Base-by-base conservation (phyloP, 2,888 invertebrate genomes). In the Nasonovia ribisnigri region DNA sequence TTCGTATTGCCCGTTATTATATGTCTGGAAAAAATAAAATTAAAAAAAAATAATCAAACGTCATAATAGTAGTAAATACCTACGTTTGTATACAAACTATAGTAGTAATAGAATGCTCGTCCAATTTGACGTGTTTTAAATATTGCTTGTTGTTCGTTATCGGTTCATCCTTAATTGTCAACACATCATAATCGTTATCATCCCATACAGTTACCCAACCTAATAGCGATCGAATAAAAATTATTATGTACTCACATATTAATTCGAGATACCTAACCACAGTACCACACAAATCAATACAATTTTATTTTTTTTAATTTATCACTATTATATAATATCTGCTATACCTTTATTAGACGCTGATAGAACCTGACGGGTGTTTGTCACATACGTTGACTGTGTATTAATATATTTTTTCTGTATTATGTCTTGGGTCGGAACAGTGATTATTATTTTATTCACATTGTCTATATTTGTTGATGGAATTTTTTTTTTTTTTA, bases 1-100 rank as follows among this genome's bases (percentile, higher is more conserved):
- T 90, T 93, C 1, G 84, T 60, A 86, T 93, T 93, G 8, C 93
- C 93, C 3, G 93, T 93, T 51, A 93, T 86, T 86, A 93, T 84
- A 57, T 60, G 20, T 1, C 57, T 48, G 3, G 26, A 88, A 77
- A 26, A 84, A 89, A 60, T 5, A 6, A 42, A 20, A 51, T 24
- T 11, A 11, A 57, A 43, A 1, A 77, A 48, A 51, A 24, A 36
- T 51, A 77, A n/a, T 42, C 48, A 60, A 57, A 29, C 36, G n/a
- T 29, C 10, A 16, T 13, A n/a, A 24, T 29, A 11, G 24, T 8
- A 5, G 77, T 92, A 29, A 36, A 48, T 90, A 93, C 93, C 42
- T 90, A 93, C 93, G 48, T 90, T 60, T 84, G 29, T 20, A 36
- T 36, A 60, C 90, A 93, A 48, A 60, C 60, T 93, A 93, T 90